Evolutionary conservation across 2,888 invertebrate species (phyloP).

Genomic region (Chymomyza caudatula): DNA sequence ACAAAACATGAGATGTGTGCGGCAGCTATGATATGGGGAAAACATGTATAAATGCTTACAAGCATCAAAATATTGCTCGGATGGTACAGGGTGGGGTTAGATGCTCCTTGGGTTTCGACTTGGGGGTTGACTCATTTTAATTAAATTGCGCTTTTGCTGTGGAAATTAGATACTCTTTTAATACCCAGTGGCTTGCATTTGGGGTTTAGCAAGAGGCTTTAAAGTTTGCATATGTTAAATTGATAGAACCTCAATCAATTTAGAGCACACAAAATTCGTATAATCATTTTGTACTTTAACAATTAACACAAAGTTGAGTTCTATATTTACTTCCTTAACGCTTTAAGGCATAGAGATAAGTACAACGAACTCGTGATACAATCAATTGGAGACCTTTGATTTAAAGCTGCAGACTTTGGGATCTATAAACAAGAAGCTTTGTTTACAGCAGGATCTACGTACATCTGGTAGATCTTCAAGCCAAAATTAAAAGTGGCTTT

Average conservation of each 20-base stretch:
- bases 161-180: conserved; percentile 49
- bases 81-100: background rate
- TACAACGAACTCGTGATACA: too few relatives aligned
- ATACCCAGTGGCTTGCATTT: background rate
- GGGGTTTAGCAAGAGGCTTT: background rate
- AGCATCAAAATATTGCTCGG: background rate
- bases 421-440: too few relatives aligned
- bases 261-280: too few relatives aligned
- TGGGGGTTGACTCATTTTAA: conserved; percentile 4
- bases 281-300: too few relatives aligned
- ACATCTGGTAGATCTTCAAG: too few relatives aligned
- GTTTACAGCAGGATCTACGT: too few relatives aligned
- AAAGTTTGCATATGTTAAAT: background rate
- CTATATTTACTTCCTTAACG: too few relatives aligned
- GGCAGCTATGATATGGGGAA: background rate
- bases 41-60: background rate
- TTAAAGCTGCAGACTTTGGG: too few relatives aligned
- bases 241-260: background rate
- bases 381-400: too few relatives aligned
- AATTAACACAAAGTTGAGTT: too few relatives aligned
- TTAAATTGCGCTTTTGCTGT: conserved; percentile 53
- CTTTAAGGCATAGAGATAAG: too few relatives aligned
- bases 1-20: background rate
- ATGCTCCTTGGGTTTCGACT: background rate
- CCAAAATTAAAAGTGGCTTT: too few relatives aligned